Evolutionary conservation across 2,888 invertebrate genomes (phyloP), one percentile per base, ranked within the genome.

Genomic region (Amiota mariae): DNA sequence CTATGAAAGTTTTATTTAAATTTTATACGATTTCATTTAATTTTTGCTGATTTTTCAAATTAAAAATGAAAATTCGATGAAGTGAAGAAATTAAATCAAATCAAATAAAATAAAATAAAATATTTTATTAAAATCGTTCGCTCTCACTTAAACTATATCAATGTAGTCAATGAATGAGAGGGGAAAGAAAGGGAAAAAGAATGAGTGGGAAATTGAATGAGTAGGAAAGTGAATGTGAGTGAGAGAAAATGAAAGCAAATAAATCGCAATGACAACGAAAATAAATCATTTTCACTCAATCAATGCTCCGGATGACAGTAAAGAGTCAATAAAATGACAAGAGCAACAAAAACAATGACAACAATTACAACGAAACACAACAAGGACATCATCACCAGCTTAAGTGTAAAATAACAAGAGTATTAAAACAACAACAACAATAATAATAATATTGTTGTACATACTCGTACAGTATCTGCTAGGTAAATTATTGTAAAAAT

Each of bases 221-320:
- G 24, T 24, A 1, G 24, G 6, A 47, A 63, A 10, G 63, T 70
- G 46, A n/a, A 36, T 36, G 18, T 36, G 18, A 36, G 68, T 64
- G 11, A 20, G 36, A 15, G 70, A 24, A 2, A 8, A 54, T 12
- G 54, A 54, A n/a, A 54, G 54, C 54, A 12, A 54, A 54, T 20
- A 18, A 46, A 36, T 36, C 36, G 36, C 4, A 54, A 66, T 49
- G 49, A 24, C 56, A 71, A 13, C 11, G n/a, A 18, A n/a, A 70
- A 72, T 77, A 76, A 80, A 76, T 77, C 66, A 73, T 47, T 75
- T 59, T 36, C 36, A 51, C 66, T 73, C 76, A 71, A 76, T 75
- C 72, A 75, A 46, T 46, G 73, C 56, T 36, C 36, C 36, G 36
- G 36, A 36, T 51, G 54, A 13, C 72, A 72, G 64, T 64, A 64